Base-by-base conservation (phyloP, 2,797 vertebrate genomes). In the Gymnocypris eckloni region DNA sequence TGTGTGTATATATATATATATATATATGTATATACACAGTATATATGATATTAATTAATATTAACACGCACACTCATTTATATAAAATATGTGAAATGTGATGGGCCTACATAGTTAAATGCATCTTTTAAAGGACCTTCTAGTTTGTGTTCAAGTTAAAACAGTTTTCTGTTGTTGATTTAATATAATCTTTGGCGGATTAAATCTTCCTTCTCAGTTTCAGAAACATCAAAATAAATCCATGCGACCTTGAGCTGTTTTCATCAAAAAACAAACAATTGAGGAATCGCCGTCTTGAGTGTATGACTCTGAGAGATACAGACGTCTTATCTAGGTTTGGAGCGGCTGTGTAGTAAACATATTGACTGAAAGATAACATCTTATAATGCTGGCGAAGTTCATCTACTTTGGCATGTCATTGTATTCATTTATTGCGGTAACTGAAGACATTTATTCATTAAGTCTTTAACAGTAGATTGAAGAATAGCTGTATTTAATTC, bases 341-440 rank as follows among this genome's bases (percentile, higher is more conserved):
- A 61, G 80, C 77, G 4, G 4, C 52, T 85, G 56, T 33, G 77
- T 87, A 82, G 83, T 87, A 81, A 88, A 86, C 86, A 86, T 88
- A 90, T 86, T 88, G 86, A 87, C 48, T 33, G 52, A 81, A 80
- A 61, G 85, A 88, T 87, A 85, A 86, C 86, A 82, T 85, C 79
- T 82, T 78, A 52, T 78, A 85, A 37, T 71, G 83, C 83, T 87
- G 66, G 67, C n/a, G 54, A 77, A 83, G 85, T 77, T 71, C 43
- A 67, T 80, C 78, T 43, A 66, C 80, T 81, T 80, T 59, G 54
- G 82, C 28, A 59, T 79, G 54, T 37, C 66, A 69, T 79, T 25
- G 12, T 8, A 43, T 48, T 73, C 33, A 79, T 79, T 77, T 73
- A 59, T 82, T 64, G 54, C 2, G 0, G 43, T 82, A 79, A 79